These are phyloP conservation scores for Oostethus manadensis DNA, from an alignment of 2,113 vertebrate species.

Conservation along the genomic window DNA sequence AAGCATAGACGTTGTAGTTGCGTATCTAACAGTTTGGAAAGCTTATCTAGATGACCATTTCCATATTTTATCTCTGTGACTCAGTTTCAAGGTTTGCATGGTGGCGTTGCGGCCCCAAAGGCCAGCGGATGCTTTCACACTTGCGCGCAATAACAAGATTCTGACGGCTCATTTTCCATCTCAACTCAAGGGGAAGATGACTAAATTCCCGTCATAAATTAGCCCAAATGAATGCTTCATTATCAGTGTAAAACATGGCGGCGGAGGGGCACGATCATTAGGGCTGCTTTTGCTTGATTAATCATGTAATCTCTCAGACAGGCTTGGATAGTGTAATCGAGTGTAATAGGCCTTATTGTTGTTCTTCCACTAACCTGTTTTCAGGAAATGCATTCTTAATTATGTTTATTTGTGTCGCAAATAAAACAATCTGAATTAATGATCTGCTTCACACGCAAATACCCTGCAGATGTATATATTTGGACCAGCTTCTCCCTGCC, in stretches of 20 bases:
- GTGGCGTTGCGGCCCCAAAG: too few relatives aligned
- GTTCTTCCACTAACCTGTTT: background rate
- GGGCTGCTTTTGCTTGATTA: constrained; percentile 44
- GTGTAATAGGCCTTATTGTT: background rate
- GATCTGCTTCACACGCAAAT: background rate
- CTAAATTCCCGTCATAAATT: constrained; percentile 53
- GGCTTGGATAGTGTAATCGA: constrained; percentile 3
- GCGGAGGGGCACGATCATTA: constrained; percentile 42
- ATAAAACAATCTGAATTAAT: background rate
- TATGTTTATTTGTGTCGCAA: constrained; percentile 5
- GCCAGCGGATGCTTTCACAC: background rate
- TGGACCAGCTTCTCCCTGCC: background rate
- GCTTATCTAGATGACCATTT: too few relatives aligned
- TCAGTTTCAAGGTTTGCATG: too few relatives aligned
- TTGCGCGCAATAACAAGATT: constrained; percentile 45
- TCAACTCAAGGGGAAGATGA: constrained; percentile 61
- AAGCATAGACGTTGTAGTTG: too few relatives aligned
- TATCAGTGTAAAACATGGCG: constrained; percentile 47
- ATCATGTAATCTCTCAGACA: constrained; percentile 40
- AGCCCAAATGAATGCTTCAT: constrained; percentile 57
- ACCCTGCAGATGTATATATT: constrained; percentile 6
- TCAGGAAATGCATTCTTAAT: constrained; percentile 21
- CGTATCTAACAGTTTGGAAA: too few relatives aligned
- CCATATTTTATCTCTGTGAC: too few relatives aligned
- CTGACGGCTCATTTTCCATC: constrained; percentile 49